Evolutionary conservation across 2,113 vertebrate genomes (phyloP).

Genomic region (Plestiodon gilberti): DNA sequence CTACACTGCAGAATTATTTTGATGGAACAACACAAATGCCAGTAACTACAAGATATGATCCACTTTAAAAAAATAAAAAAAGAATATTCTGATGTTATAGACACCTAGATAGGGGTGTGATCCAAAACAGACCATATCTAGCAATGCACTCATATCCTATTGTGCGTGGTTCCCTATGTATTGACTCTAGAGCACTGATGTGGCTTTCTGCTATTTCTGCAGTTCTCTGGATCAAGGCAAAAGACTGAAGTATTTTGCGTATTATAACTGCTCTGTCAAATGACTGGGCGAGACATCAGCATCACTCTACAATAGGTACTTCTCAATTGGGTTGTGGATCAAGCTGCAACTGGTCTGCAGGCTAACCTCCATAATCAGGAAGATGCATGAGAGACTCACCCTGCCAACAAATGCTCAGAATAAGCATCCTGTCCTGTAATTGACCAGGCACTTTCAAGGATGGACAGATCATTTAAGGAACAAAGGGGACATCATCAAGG

Average conservation of each 20-base stretch:
- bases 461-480: constrained; percentile 21
- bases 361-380: constrained; percentile 6
- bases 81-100: background rate
- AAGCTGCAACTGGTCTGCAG: background rate
- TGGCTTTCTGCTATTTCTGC: background rate
- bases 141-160: background rate
- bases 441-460: constrained; percentile 22
- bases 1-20: background rate
- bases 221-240: background rate
- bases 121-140: background rate
- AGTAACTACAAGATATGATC: background rate
- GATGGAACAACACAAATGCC: background rate
- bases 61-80: background rate
- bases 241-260: background rate
- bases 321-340: constrained; percentile 2
- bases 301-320: background rate
- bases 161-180: background rate
- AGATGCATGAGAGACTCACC: constrained; percentile 29
- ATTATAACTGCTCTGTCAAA: background rate
- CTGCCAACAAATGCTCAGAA: background rate
- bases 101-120: background rate
- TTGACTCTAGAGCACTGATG: background rate
- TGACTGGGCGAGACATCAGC: background rate
- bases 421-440: constrained; percentile 18
- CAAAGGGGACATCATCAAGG: constrained; percentile 13